These are phyloP conservation scores for Frieseomelitta varia DNA, from an alignment of 1,140 invertebrate species.

Conservation along the genomic window DNA sequence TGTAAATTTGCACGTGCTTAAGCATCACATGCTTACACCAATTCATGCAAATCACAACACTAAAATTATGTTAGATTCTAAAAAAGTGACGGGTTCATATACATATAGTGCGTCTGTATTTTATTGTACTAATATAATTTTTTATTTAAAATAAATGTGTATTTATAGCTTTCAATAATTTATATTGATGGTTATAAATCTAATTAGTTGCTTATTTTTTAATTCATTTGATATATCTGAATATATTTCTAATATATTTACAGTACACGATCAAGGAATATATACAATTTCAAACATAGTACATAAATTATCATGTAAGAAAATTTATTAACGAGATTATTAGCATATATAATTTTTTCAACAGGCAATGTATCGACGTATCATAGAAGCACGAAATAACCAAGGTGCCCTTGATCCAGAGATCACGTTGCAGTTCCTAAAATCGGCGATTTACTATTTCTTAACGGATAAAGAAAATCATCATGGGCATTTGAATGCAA, in stretches of 20 bases:
- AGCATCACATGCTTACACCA: conserved; percentile 56
- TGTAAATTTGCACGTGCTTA: conserved; percentile 70
- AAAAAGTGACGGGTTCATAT: neutral
- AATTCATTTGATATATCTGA: neutral
- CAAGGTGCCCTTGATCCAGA: conserved; percentile 90
- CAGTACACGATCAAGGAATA: conserved; percentile 5
- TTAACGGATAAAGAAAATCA: conserved; percentile 93
- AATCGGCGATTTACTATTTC: conserved; percentile 95
- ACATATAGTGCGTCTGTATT: neutral
- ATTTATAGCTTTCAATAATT: conserved; percentile 5
- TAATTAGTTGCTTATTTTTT: neutral
- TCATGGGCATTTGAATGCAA: conserved; percentile 91
- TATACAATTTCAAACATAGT: neutral
- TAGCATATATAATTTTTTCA: conserved; percentile 43
- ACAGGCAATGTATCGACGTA: conserved; percentile 91
- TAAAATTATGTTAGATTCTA: conserved; percentile 15
- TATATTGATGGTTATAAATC: neutral
- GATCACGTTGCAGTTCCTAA: conserved; percentile 93
- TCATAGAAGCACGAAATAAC: conserved; percentile 87
- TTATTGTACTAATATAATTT: neutral
- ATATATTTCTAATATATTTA: conserved; percentile 13
- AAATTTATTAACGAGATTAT: conserved; percentile 1
- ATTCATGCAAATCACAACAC: conserved; percentile 4
- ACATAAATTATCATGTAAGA: conserved; percentile 6
- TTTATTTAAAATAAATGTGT: conserved; percentile 1